Evolutionary conservation across 2,888 invertebrate species (phyloP), one percentile per base, ranked within the genome.

Genomic region (Thecophora atra): DNA sequence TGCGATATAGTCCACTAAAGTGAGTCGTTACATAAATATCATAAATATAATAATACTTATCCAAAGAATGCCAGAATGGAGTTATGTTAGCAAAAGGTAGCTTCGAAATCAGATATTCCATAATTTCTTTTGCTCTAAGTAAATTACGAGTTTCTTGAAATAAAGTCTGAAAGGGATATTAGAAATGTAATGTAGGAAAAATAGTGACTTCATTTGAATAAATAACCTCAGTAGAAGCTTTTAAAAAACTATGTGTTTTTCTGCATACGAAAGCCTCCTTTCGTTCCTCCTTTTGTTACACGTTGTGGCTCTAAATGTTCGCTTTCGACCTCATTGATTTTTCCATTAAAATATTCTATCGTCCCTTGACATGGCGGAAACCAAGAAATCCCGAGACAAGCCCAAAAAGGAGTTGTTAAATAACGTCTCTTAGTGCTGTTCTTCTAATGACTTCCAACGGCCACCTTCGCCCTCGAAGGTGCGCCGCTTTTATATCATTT

Each of bases 281-380:
- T 44, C 8, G 8, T 44, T 44, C 44, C 28, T 65, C 37, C 19
- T 26, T 28, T 28, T 26, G 52, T 28, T 26, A 65, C 28, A 51
- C 51, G 51, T 65, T 52, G 47, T 26, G 51, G 26, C n/a, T 28
- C 2, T 17, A 47, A 30, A 51, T 11, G 30, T 68, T 68, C 44
- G 21, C 42, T 68, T 68, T 58, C 56, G 58, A 47, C 70, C 52
- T 63, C 70, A 63, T 70, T 70, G 70, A 70, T 70, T 70, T 62
- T 70, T 63, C 70, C 70, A 70, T 70, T 70, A 70, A 70, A 70
- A 37, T 60, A 70, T 70, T 51, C 63, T 63, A 63, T 70, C 70
- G 37, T 21, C 17, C 19, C 44, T 28, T 13, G 51, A 13, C 37
- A 42, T 11, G 54, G 52, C 70, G 62, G 68, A 68, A 68, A 70